Percentiles rank a stretch among this genome's conserved stretches.
phyloP scores from a whole-genome alignment of 2,888 invertebrate genomes.

The Thera britannica region DNA sequence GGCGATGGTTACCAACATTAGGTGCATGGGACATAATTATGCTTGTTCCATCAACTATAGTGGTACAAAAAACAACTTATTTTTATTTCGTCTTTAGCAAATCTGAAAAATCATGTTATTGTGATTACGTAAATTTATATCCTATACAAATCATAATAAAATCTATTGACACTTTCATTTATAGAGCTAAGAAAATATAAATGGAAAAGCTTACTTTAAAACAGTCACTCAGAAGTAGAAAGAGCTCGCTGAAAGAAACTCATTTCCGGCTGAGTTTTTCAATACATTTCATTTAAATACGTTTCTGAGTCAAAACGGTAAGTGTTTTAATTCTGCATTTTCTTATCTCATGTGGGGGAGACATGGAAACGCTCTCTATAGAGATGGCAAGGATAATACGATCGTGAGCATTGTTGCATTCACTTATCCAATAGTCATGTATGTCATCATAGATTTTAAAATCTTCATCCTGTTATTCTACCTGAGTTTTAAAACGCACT shows the following conservation, averaged over 20 bases:
- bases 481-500: neutral
- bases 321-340: constrained; percentile 75
- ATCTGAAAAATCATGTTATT: no score
- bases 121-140: neutral
- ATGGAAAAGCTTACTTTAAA: constrained; percentile 62
- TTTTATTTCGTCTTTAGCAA: no score
- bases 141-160: neutral
- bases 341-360: constrained; percentile 63
- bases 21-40: no score
- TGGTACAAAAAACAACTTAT: no score
- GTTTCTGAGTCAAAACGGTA: constrained; percentile 69
- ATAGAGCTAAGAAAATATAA: constrained; percentile 50
- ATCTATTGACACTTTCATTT: neutral
- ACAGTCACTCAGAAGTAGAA: constrained; percentile 71
- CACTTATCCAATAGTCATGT: constrained; percentile 13
- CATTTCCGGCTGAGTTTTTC: constrained; percentile 80
- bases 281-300: constrained; percentile 83
- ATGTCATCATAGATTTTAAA: constrained; percentile 3
- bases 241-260: constrained; percentile 77
- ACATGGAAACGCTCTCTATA: constrained; percentile 65
- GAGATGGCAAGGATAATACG: constrained; percentile 14
- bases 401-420: constrained; percentile 14
- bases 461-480: neutral
- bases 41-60: no score
- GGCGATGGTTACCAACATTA: no score